phyloP scores from a whole-genome alignment of 1,140 invertebrate species.

The Conus betulinus region DNA sequence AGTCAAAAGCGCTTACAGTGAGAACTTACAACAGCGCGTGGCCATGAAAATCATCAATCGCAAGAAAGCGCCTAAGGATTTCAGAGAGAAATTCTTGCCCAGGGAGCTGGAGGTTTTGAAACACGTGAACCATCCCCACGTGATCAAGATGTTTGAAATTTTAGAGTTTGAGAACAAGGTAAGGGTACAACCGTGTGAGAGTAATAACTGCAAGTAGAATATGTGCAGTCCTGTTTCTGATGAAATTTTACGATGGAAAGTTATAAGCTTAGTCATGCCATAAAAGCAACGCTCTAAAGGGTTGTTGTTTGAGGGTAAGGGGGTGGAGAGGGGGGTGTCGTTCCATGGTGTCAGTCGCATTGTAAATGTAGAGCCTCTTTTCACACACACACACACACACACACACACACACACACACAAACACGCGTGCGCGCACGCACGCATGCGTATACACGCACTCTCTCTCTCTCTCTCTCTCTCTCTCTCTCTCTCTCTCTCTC shows the following conservation, averaged over 20 bases:
- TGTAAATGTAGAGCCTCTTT: too few species aligned
- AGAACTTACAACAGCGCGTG: constrained; percentile 81
- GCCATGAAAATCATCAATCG: constrained; percentile 94
- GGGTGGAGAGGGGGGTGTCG: too few species aligned
- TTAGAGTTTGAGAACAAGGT: constrained; percentile 70
- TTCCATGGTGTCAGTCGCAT: too few species aligned
- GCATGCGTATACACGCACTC: too few species aligned
- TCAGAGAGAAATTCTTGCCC: constrained; percentile 91
- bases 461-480: too few species aligned
- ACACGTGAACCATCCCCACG: constrained; percentile 88
- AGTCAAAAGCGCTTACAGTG: constrained; percentile 87
- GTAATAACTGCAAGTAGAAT: neutral
- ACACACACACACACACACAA: too few species aligned
- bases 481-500: too few species aligned
- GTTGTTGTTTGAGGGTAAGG: too few species aligned
- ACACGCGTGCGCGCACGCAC: too few species aligned
- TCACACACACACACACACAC: too few species aligned
- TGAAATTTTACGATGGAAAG: neutral
- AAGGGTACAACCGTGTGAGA: constrained; percentile 22
- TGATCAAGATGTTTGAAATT: constrained; percentile 81
- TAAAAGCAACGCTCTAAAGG: neutral
- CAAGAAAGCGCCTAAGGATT: constrained; percentile 84
- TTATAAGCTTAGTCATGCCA: neutral
- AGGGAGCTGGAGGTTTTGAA: constrained; percentile 91
- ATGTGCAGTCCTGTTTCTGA: too few species aligned